A percentile compares a stretch with the other conserved stretches of the same genome.
phyloP scores from a whole-genome alignment of 1,140 invertebrate species.

The Cotesia glomerata region DNA sequence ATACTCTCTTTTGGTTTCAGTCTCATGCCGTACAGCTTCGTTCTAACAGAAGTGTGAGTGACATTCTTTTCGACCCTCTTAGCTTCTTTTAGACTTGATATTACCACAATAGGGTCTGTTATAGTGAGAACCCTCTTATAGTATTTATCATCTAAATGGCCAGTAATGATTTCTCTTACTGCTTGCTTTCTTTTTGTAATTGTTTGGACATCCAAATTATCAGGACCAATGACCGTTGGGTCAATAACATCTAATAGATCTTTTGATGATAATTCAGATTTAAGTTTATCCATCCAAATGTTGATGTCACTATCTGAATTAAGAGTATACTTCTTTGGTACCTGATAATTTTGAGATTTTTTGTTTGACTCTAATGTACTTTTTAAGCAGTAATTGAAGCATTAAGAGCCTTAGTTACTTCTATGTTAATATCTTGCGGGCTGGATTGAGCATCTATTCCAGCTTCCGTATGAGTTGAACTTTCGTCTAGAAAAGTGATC shows the following conservation, averaged over 20 bases:
- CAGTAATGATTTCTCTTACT: conserved; percentile 39
- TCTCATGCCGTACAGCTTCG: conserved; percentile 32
- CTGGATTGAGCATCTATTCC: neutral
- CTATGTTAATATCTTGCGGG: conserved; percentile 17
- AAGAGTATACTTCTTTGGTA: conserved; percentile 17
- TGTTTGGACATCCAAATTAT: conserved; percentile 11
- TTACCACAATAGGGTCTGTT: conserved; percentile 34
- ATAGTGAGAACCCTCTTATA: conserved; percentile 38
- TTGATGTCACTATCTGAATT: conserved; percentile 14
- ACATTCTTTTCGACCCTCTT: conserved; percentile 32
- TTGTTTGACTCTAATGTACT: conserved; percentile 16
- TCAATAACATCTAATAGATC: conserved; percentile 26
- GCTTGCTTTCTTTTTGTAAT: conserved; percentile 13
- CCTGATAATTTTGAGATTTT: conserved; percentile 18
- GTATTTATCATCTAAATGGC: conserved; percentile 37
- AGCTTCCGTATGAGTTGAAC: neutral
- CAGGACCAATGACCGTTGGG: neutral
- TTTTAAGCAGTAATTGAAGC: conserved; percentile 17
- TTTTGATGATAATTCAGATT: conserved; percentile 21
- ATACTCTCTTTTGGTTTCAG: conserved; percentile 31
- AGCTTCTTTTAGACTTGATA: conserved; percentile 33
- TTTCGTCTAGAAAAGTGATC: neutral
- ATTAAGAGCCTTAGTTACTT: conserved; percentile 24
- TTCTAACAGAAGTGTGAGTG: conserved; percentile 37
- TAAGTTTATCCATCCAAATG: conserved; percentile 26